Conservation (phyloP, 2,797 vertebrate species). For the Capromys pilorides region DNA sequence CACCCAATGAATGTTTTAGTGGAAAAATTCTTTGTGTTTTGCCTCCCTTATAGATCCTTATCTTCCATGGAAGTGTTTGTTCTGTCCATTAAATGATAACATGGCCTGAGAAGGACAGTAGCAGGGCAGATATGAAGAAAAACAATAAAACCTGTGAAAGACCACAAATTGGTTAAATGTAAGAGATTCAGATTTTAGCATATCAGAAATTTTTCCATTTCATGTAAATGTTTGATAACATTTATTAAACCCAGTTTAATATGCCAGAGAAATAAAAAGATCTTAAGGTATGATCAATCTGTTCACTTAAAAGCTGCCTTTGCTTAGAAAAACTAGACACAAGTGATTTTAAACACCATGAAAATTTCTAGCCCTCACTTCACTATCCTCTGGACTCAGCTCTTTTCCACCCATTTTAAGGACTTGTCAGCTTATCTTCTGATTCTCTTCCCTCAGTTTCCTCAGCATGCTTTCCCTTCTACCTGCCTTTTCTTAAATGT, state of each 20-base stretch:
- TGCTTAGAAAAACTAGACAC: slow-evolving; percentile 19
- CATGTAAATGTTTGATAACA: background rate
- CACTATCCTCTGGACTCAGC: background rate
- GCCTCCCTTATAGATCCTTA: background rate
- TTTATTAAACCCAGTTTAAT: background rate
- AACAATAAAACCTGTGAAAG: background rate
- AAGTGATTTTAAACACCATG: slow-evolving; percentile 20
- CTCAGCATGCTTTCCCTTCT: background rate
- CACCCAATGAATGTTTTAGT: background rate
- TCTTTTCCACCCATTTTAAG: background rate
- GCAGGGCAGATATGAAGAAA: background rate
- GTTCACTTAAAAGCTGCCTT: slow-evolving; percentile 7
- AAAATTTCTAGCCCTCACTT: slow-evolving; percentile 9
- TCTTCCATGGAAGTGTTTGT: background rate
- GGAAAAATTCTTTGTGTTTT: slow-evolving; percentile 8
- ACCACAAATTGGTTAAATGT: background rate
- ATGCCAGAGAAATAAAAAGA: background rate
- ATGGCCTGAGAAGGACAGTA: background rate
- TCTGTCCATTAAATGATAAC: background rate
- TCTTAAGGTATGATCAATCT: background rate
- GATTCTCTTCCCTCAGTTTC: background rate
- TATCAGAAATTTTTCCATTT: background rate
- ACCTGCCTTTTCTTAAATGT: background rate
- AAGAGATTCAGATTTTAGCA: background rate
- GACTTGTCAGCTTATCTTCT: background rate